phyloP scores from a whole-genome alignment of 2,797 vertebrate genomes.

The Acanthurus leucopareius region DNA sequence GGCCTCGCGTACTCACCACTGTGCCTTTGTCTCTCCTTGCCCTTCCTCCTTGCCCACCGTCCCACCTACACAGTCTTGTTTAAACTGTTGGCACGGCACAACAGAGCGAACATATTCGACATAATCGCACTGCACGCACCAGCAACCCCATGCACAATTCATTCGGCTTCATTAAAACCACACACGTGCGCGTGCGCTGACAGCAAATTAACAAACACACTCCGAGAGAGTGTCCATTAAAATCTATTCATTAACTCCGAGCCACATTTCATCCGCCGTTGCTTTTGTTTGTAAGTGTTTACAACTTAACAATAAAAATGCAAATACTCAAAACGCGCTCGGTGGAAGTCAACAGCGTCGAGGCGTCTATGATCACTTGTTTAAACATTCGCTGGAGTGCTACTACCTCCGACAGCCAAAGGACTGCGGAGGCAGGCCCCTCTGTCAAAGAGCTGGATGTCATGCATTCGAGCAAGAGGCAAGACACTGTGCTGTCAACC shows the following conservation, averaged over 20 bases:
- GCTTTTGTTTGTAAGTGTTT: conserved; percentile 65
- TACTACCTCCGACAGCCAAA: conserved; percentile 44
- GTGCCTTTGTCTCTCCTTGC: conserved; percentile 49
- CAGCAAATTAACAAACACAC: conserved; percentile 67
- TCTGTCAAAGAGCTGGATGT: conserved; percentile 62
- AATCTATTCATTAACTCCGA: conserved; percentile 69
- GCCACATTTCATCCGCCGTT: conserved; percentile 55
- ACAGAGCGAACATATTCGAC: conserved; percentile 52
- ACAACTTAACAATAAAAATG: conserved; percentile 58
- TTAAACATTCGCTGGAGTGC: conserved; percentile 57
- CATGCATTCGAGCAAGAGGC: conserved; percentile 64
- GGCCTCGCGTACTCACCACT: conserved; percentile 33
- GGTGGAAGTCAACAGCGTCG: conserved; percentile 32
- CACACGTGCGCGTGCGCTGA: background rate
- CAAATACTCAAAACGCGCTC: conserved; percentile 47
- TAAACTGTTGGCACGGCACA: conserved; percentile 50
- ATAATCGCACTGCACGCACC: conserved; percentile 55
- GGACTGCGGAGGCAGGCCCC: conserved; percentile 38
- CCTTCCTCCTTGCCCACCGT: conserved; percentile 32
- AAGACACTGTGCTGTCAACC: conserved; percentile 72
- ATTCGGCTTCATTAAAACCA: conserved; percentile 69
- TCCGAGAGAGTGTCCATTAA: conserved; percentile 65
- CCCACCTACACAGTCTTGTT: conserved; percentile 42
- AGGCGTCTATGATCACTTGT: conserved; percentile 36
- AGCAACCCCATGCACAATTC: conserved; percentile 57